Evolutionary conservation across 2,888 invertebrate genomes (phyloP).

Genomic region (Pandemis cinnamomeana): DNA sequence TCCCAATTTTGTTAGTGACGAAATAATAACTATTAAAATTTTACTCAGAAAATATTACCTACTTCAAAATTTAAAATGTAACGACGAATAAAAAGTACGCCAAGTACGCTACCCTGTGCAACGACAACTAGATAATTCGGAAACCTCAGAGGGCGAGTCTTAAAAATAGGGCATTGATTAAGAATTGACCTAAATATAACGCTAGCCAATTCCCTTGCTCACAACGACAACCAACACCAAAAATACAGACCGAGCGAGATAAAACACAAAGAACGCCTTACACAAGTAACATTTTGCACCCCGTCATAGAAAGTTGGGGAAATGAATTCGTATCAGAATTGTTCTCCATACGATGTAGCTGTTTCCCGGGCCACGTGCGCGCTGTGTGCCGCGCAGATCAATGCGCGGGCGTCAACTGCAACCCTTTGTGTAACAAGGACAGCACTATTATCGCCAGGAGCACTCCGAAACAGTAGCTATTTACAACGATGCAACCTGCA

Average conservation of each 20-base stretch:
- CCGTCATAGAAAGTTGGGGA: not conserved
- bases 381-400: constrained; percentile 39
- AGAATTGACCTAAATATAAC: not conserved
- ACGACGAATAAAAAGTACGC: not conserved
- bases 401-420: constrained; percentile 43
- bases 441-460: not conserved
- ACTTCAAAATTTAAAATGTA: not conserved
- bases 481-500: constrained; percentile 2
- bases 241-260: not conserved
- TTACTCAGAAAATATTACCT: too few relatives aligned
- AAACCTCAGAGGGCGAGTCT: not conserved
- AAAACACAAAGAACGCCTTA: not conserved
- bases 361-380: constrained; percentile 43
- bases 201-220: not conserved
- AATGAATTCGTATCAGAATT: not conserved
- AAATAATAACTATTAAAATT: too few relatives aligned
- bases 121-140: not conserved
- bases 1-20: too few relatives aligned
- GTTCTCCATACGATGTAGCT: constrained; percentile 6
- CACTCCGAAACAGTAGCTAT: not conserved
- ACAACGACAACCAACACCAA: not conserved
- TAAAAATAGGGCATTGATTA: not conserved
- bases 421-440: constrained; percentile 15
- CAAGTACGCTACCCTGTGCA: not conserved
- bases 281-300: not conserved